Conservation (phyloP, 2,113 vertebrate genomes). For the Boulengeromyrus knoepffleri region DNA sequence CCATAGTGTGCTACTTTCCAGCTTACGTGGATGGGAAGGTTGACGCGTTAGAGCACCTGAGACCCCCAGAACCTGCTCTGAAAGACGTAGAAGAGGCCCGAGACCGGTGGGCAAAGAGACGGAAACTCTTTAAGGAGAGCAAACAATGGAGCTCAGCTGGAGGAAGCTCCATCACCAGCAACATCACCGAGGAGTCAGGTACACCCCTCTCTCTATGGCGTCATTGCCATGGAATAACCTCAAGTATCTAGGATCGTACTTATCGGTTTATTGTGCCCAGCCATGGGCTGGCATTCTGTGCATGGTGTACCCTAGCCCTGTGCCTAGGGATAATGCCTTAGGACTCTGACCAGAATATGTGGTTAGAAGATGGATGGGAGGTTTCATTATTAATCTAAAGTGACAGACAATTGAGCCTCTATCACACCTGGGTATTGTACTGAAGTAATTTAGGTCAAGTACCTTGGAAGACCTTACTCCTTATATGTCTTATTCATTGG, state of each 20-base stretch:
- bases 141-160: constrained; percentile 72
- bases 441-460: background rate
- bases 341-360: background rate
- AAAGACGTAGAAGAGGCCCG: constrained; percentile 61
- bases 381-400: background rate
- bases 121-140: constrained; percentile 74
- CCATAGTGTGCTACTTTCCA: constrained; percentile 23
- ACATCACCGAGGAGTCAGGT: constrained; percentile 77
- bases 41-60: constrained; percentile 58
- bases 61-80: constrained; percentile 45
- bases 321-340: background rate
- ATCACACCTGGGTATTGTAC: background rate
- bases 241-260: background rate
- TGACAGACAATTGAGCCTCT: background rate
- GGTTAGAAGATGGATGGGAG: background rate
- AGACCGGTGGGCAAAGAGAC: constrained; percentile 72
- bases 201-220: constrained; percentile 29
- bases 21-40: constrained; percentile 36
- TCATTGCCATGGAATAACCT: background rate
- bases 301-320: background rate
- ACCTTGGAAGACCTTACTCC: background rate
- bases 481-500: background rate
- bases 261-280: background rate
- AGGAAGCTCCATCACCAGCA: constrained; percentile 72
- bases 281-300: background rate